Percentiles rank a stretch among this genome's conserved stretches.
phyloP scores from a whole-genome alignment of 2,888 invertebrate genomes.

The Hydrotaea diabolus region DNA sequence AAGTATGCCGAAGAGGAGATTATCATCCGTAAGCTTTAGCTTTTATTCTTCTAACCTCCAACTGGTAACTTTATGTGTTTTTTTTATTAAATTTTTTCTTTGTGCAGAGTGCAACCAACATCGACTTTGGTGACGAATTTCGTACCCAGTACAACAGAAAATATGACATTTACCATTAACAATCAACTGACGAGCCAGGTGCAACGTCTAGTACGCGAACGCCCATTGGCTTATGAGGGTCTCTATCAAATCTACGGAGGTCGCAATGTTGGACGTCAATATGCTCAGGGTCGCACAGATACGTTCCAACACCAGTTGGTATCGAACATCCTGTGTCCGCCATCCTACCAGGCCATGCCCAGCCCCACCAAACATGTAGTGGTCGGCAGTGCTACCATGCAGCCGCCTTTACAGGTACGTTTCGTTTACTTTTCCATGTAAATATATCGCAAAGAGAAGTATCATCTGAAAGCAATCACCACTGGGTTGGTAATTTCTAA shows the following conservation, averaged over 20 bases:
- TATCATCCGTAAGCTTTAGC: conserved; percentile 79
- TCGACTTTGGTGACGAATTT: conserved; percentile 88
- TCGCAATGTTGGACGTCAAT: conserved; percentile 86
- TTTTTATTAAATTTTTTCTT: conserved; percentile 5
- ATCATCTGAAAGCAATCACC: background rate
- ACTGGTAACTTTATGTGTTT: background rate
- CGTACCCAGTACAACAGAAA: conserved; percentile 89
- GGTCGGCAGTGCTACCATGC: conserved; percentile 82
- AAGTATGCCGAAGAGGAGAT: conserved; percentile 85
- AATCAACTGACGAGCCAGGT: conserved; percentile 91
- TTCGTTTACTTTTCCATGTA: background rate
- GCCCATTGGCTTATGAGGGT: conserved; percentile 90
- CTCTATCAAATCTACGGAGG: conserved; percentile 85
- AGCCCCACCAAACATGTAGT: conserved; percentile 82
- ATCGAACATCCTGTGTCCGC: conserved; percentile 96
- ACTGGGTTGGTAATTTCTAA: background rate
- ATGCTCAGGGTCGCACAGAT: conserved; percentile 86
- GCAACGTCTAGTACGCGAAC: conserved; percentile 86
- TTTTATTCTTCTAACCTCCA: background rate
- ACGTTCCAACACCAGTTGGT: conserved; percentile 95
- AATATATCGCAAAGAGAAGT: background rate
- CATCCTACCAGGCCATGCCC: conserved; percentile 93
- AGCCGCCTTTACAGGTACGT: conserved; percentile 80
- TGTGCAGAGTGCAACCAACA: conserved; percentile 81
- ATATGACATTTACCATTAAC: conserved; percentile 96